Evolutionary conservation across 2,888 invertebrate species (phyloP).

Genomic region (Hesperia comma): DNA sequence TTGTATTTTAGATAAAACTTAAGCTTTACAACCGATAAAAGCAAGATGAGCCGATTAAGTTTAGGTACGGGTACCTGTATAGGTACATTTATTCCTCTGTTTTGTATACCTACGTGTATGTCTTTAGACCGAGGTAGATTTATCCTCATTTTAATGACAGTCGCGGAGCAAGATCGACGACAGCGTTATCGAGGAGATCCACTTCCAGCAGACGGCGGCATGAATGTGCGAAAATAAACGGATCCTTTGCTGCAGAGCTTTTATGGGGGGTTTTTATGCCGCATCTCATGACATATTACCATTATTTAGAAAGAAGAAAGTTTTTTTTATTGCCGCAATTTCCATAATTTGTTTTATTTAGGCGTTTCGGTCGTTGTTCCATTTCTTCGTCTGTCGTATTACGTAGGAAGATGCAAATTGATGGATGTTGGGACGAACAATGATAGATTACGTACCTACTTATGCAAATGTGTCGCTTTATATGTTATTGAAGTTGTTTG

Average conservation of each 20-base stretch:
- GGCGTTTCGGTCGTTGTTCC: not conserved
- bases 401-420: not conserved
- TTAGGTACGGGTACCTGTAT: too few species aligned
- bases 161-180: constrained; percentile 11
- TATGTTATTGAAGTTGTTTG: not conserved
- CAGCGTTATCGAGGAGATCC: constrained; percentile 19
- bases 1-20: too few species aligned
- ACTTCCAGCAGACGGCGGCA: not conserved
- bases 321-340: constrained; percentile 18
- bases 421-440: not conserved
- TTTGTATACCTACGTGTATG: too few species aligned
- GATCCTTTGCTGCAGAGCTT: constrained; percentile 15
- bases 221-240: constrained; percentile 24
- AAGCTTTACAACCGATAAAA: too few species aligned
- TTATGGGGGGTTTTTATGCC: constrained; percentile 28
- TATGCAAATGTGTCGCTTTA: not conserved
- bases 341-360: constrained; percentile 25
- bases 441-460: not conserved
- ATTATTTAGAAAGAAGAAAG: constrained; percentile 24
- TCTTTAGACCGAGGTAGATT: not conserved
- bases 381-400: constrained; percentile 1
- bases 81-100: too few species aligned
- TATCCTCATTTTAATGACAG: constrained; percentile 11
- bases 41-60: too few species aligned
- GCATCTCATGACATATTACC: constrained; percentile 30